These are phyloP conservation scores for Vollenhovia emeryi DNA, from an alignment of 1,140 invertebrate species.

Conservation along the genomic window DNA sequence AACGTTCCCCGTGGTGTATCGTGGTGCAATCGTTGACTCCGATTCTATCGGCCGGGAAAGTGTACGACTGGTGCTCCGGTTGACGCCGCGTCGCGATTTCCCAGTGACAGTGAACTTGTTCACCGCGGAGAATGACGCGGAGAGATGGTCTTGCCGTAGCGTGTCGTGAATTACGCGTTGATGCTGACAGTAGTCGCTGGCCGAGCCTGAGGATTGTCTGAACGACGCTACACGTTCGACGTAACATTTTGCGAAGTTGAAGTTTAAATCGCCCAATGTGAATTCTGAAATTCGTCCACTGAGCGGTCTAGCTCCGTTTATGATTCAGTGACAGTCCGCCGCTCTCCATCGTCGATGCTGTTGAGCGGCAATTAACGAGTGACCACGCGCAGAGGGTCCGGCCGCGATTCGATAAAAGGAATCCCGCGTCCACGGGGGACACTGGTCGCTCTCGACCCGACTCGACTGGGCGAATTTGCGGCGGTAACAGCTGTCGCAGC, in stretches of 20 bases:
- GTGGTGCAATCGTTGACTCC: conserved; percentile 16
- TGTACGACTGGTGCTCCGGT: conserved; percentile 20
- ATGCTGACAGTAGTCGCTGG: background rate
- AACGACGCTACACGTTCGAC: background rate
- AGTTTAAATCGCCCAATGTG: background rate
- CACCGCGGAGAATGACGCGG: background rate
- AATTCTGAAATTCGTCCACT: background rate
- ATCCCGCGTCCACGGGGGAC: background rate
- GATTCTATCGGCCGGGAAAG: background rate
- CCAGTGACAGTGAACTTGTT: conserved; percentile 60
- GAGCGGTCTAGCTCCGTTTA: background rate
- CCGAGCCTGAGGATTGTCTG: background rate
- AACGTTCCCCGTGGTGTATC: background rate
- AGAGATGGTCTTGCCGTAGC: conserved; percentile 14
- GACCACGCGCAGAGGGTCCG: background rate
- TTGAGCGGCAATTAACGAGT: background rate
- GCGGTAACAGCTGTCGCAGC: conserved; percentile 70
- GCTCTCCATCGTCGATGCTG: background rate
- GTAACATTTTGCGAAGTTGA: background rate
- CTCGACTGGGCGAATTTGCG: conserved; percentile 35
- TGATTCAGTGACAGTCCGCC: background rate
- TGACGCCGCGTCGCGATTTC: background rate
- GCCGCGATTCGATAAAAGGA: background rate
- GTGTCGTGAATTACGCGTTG: background rate
- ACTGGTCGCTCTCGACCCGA: background rate